phyloP scores from a whole-genome alignment of 2,888 invertebrate genomes.

The Archaeoteleia sp. region DNA sequence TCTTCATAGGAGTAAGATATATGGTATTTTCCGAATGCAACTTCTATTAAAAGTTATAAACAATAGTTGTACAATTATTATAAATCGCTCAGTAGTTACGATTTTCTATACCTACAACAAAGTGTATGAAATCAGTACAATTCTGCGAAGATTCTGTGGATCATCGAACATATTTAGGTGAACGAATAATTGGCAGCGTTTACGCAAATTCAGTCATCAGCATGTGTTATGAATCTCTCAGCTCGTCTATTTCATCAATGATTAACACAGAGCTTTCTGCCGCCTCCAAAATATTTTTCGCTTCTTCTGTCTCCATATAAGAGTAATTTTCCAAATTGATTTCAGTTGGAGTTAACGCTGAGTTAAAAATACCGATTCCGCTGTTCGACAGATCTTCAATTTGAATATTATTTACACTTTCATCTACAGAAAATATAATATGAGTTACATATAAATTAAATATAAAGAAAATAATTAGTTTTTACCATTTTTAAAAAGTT shows the following conservation, averaged over 20 bases:
- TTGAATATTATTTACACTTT: conserved; percentile 54
- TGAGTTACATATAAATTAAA: background rate
- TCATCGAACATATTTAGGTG: too few species aligned
- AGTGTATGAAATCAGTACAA: too few species aligned
- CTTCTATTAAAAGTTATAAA: too few species aligned
- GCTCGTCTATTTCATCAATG: conserved; percentile 56
- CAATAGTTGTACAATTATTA: too few species aligned
- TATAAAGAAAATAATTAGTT: background rate
- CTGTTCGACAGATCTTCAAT: conserved; percentile 60
- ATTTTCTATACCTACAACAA: too few species aligned
- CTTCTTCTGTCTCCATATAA: conserved; percentile 75
- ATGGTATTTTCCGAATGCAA: too few species aligned
- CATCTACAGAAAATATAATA: conserved; percentile 45
- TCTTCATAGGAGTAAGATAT: too few species aligned
- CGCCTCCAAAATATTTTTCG: conserved; percentile 31
- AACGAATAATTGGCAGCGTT: conserved; percentile 44
- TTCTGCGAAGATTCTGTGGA: too few species aligned
- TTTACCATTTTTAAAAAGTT: too few species aligned
- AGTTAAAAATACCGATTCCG: conserved; percentile 77
- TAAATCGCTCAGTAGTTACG: too few species aligned
- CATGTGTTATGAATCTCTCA: conserved; percentile 59
- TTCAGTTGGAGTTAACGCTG: conserved; percentile 76
- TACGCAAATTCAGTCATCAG: conserved; percentile 19
- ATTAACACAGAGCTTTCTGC: conserved; percentile 53
- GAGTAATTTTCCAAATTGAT: conserved; percentile 78